These are phyloP conservation scores for Tribolium castaneum DNA, from an alignment of 1,140 invertebrate genomes.

Conservation along the genomic window DNA sequence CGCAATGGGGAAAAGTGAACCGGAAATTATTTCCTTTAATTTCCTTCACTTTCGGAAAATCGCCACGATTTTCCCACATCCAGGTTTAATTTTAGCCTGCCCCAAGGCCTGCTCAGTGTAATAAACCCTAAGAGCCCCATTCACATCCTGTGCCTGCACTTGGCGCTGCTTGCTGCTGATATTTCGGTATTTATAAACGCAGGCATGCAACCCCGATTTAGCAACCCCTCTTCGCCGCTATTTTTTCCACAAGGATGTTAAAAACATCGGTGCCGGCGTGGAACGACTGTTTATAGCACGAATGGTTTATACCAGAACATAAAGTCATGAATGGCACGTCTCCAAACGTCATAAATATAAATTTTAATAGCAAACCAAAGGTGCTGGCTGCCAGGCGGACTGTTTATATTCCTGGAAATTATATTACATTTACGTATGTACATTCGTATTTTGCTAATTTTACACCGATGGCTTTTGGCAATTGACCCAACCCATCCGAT, in stretches of 20 bases:
- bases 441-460: slow-evolving; percentile 36
- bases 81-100: slow-evolving; percentile 35
- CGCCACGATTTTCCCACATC: neutral
- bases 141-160: slow-evolving; percentile 44
- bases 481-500: neutral
- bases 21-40: slow-evolving; percentile 20
- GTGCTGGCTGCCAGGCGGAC: slow-evolving; percentile 22
- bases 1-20: slow-evolving; percentile 31
- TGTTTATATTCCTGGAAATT: slow-evolving; percentile 43
- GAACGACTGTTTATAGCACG: slow-evolving; percentile 33
- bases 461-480: slow-evolving; percentile 14
- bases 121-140: slow-evolving; percentile 43
- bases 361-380: slow-evolving; percentile 40
- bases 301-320: slow-evolving; percentile 29
- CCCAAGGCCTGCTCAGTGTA: slow-evolving; percentile 42
- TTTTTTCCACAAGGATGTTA: slow-evolving; percentile 21
- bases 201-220: slow-evolving; percentile 22
- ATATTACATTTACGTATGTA: slow-evolving; percentile 37
- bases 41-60: neutral
- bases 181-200: slow-evolving; percentile 39
- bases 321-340: slow-evolving; percentile 43
- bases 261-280: slow-evolving; percentile 8
- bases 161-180: slow-evolving; percentile 37
- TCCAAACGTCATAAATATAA: slow-evolving; percentile 44
- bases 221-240: slow-evolving; percentile 12